phyloP scores from a whole-genome alignment of 2,113 vertebrate species.

The Brachypodius melanocephalos region DNA sequence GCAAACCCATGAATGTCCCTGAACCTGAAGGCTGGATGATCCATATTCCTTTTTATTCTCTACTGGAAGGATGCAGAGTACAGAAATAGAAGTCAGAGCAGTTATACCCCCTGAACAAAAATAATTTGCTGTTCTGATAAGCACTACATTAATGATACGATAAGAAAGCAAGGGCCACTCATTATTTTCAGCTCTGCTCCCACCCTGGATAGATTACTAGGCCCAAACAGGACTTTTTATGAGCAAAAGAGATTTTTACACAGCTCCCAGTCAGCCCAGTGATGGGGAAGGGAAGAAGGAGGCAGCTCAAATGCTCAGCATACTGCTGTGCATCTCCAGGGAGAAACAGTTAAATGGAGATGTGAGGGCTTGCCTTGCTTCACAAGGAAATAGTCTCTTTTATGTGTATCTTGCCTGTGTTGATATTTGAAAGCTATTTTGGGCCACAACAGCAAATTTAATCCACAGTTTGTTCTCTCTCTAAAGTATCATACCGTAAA shows the following conservation, averaged over 20 bases:
- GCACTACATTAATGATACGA: neutral
- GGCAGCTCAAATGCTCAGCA: neutral
- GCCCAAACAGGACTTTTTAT: neutral
- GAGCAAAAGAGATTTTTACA: neutral
- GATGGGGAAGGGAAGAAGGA: neutral
- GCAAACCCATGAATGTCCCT: neutral
- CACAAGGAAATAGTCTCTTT: constrained; percentile 50
- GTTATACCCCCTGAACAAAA: neutral
- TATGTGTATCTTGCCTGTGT: constrained; percentile 52
- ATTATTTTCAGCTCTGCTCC: neutral
- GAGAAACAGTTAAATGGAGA: constrained; percentile 52
- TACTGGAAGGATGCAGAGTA: neutral
- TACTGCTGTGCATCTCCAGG: neutral
- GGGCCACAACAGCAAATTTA: constrained; percentile 58
- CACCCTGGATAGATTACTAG: neutral
- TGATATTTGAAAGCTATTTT: constrained; percentile 68
- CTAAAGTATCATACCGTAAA: constrained; percentile 42
- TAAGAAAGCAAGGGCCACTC: neutral
- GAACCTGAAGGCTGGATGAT: neutral
- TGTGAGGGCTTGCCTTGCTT: constrained; percentile 49
- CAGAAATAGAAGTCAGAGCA: neutral
- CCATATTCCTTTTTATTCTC: neutral
- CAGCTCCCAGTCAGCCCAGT: neutral
- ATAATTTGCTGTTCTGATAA: neutral
- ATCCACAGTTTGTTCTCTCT: constrained; percentile 61